Percentiles rank a stretch among this genome's conserved stretches.
Conservation (phyloP, 2,113 vertebrate genomes). For the Corythoichthys haematopterus region DNA sequence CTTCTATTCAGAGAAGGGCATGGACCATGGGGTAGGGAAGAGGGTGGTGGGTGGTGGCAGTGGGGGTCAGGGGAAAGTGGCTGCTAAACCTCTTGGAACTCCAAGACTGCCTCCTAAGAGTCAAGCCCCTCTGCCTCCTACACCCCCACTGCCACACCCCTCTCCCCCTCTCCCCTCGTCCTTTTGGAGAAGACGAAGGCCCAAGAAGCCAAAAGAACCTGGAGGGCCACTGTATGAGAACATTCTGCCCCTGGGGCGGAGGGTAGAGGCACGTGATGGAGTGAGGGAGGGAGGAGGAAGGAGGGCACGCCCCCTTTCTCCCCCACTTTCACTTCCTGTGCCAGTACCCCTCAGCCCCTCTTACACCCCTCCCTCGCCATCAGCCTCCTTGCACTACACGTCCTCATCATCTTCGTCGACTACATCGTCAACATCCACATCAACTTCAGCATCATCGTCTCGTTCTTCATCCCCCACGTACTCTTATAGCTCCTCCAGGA, state of each 20-base stretch:
- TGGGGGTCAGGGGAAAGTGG: conserved; percentile 76
- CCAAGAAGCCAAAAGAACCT: conserved; percentile 73
- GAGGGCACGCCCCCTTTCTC: conserved; percentile 72
- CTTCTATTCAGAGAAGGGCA: conserved; percentile 75
- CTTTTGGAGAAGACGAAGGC: conserved; percentile 75
- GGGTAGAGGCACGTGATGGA: conserved; percentile 74
- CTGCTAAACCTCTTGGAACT: conserved; percentile 72
- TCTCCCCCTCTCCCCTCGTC: conserved; percentile 79
- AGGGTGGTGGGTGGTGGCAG: conserved; percentile 73
- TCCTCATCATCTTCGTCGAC: conserved; percentile 68
- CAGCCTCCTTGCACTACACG: conserved; percentile 72
- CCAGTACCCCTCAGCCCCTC: conserved; percentile 74
- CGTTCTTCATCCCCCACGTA: conserved; percentile 73
- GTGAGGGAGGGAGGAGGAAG: conserved; percentile 67
- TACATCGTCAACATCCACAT: conserved; percentile 68
- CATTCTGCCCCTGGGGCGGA: conserved; percentile 73
- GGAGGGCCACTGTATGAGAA: conserved; percentile 74
- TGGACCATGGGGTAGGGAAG: conserved; percentile 76
- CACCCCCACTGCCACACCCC: conserved; percentile 76
- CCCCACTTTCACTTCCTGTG: conserved; percentile 75
- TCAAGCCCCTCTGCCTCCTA: conserved; percentile 76
- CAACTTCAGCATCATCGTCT: conserved; percentile 70
- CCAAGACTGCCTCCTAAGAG: conserved; percentile 74
- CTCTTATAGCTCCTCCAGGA: conserved; percentile 72
- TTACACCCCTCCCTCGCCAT: conserved; percentile 72